A percentile compares a stretch with the other conserved stretches of the same genome.
phyloP scores from a whole-genome alignment of 2,888 invertebrate species.

The Parasteatoda lunata region DNA sequence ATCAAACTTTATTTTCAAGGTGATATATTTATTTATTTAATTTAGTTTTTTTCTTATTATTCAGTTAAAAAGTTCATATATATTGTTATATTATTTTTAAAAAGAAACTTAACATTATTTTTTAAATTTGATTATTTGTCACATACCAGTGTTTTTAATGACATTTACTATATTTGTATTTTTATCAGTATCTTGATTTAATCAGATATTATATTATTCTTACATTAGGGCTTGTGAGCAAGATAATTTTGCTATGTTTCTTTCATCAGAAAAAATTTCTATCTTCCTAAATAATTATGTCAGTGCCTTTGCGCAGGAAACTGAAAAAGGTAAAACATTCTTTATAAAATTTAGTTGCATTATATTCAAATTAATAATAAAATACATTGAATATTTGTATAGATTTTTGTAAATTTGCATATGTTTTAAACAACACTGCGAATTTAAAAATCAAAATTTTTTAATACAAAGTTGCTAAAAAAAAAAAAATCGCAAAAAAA shows the following conservation, averaged over 20 bases:
- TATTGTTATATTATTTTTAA: too few species aligned
- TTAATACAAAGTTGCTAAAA: too few species aligned
- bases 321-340: conserved; percentile 19
- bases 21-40: not conserved
- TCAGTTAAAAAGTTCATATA: too few species aligned
- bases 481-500: too few species aligned
- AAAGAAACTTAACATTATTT: too few species aligned
- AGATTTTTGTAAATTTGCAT: not conserved
- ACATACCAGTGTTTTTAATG: not conserved
- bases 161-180: not conserved
- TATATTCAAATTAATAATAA: not conserved
- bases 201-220: not conserved
- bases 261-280: conserved; percentile 47
- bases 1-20: conserved; percentile 52
- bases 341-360: not conserved
- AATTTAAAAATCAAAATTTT: too few species aligned
- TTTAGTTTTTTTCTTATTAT: too few species aligned
- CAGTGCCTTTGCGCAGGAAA: not conserved
- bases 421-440: not conserved
- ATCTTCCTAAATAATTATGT: conserved; percentile 32
- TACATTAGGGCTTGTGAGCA: conserved; percentile 34
- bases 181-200: too few species aligned
- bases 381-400: not conserved
- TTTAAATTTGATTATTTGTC: not conserved
- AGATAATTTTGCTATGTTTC: conserved; percentile 41